phyloP scores from a whole-genome alignment of 2,113 vertebrate species.

The Actenoides lindsayi region DNA sequence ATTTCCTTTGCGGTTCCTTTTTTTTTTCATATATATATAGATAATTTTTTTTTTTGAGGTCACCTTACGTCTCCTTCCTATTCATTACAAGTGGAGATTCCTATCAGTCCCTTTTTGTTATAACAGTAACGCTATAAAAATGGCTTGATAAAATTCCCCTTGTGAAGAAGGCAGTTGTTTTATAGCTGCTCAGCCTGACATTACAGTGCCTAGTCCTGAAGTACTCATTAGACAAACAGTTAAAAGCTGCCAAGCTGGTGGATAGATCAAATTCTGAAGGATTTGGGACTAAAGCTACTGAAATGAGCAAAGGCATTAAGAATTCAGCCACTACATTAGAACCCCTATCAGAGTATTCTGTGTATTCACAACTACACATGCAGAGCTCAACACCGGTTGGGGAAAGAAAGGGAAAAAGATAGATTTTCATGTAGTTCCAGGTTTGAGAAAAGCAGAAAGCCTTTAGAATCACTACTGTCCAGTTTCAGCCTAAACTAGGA shows the following conservation, averaged over 20 bases:
- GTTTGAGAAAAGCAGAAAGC: not conserved
- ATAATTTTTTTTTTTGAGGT: not conserved
- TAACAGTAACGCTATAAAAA: not conserved
- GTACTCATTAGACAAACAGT: slow-evolving; percentile 36
- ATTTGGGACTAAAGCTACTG: not conserved
- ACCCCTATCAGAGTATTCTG: slow-evolving; percentile 11
- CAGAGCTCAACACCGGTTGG: not conserved
- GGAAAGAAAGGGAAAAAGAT: not conserved
- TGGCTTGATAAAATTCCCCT: not conserved
- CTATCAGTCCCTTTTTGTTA: not conserved
- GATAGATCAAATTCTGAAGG: slow-evolving; percentile 7
- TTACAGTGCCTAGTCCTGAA: not conserved
- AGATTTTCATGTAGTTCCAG: not conserved
- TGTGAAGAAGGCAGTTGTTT: not conserved
- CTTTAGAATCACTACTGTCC: not conserved
- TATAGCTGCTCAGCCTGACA: not conserved
- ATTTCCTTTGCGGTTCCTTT: too few relatives aligned
- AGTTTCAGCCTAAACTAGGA: not conserved
- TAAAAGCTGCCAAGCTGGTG: slow-evolving; percentile 2
- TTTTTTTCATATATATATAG: too few relatives aligned
- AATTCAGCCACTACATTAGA: slow-evolving; percentile 8
- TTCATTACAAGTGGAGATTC: slow-evolving; percentile 11
- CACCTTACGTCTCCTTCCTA: not conserved
- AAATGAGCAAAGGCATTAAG: not conserved
- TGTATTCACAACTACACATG: not conserved